Evolutionary conservation across 2,113 vertebrate species (phyloP), one percentile per base, ranked within the genome.

Genomic region (Zosterops hypoxanthus): DNA sequence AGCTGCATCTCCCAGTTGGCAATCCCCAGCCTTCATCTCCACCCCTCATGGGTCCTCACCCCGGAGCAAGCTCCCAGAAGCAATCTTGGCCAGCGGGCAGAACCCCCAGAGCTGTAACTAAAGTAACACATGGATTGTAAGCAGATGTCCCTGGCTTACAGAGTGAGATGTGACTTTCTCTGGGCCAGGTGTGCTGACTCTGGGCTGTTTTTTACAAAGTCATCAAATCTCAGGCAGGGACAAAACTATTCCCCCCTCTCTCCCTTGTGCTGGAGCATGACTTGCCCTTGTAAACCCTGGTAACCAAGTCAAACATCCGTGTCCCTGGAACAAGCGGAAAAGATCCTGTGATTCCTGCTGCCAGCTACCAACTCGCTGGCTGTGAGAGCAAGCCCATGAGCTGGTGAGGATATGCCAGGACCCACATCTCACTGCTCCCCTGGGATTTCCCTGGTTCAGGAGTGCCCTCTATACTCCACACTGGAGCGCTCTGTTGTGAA

Each of bases 11-110:
- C 21, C 34, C 57, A 56, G 49, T 25, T 57, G 50, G 29, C 21
- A 72, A 57, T 50, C 11, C 65, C n/a, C 29, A 41, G 49, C 41
- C 21, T 42, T 42, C 41, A 24, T 21, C 41, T 47, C 24, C 22
- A 49, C 11, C 8, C 26, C 5, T 56, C 42, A 41, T 34, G 56
- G 23, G 3, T 12, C 42, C 25, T 72, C 25, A 31, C 7, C 25
- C 33, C 53, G 26, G 14, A 57, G 44, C 12, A 20, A 66, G n/a
- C 15, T 55, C 28, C 24, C 28, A 70, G 39, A 53, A 21, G 31
- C 9, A 64, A 16, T 41, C 42, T 31, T 15, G 12, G 46, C 31
- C 34, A 31, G 25, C 0, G 0, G 17, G 42, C 65, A 56, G 49
- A 71, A 7, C 7, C 5, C 14, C 13, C 14, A 15, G 34, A 31